Evolutionary conservation across 2,888 invertebrate species (phyloP), one percentile per base, ranked within the genome.

Genomic region (Cistogaster globosa): DNA sequence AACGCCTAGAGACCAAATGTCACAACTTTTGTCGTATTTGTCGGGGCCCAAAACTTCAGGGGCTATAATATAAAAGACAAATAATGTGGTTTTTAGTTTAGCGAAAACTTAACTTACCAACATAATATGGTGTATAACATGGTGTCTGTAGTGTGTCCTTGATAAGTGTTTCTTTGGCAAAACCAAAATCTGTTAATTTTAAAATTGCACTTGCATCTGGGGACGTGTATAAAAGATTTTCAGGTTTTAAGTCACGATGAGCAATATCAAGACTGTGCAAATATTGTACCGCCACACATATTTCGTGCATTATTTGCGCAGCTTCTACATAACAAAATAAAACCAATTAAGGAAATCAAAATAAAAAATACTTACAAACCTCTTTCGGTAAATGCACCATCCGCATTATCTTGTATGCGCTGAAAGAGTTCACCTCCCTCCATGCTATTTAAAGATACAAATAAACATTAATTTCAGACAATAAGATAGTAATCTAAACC

Each of bases 101-200:
- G 0, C 3, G 1, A 6, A 32, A 65, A 65, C 18, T 36, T 2
- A 22, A 92, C 95, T 93, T 92, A 96, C 96, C 98, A 89, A 99
- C 99, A 93, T 99, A 99, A 92, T 99, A 99, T 0, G 99, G 99
- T 12, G 99, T 99, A 90, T 99, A 99, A 91, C 99, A 99, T 0
- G 99, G 99, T 0, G 99, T 99, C 92, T 98, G 98, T 77, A 99
- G 93, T 0, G 98, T 97, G 89, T 98, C 97, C 74, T 96, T 96
- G 20, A 95, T 94, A 22, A 94, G 91, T 0, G 97, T 98, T 93
- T 98, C 98, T 92, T 99, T 99, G 16, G 99, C 99, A 93, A 99
- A 99, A 11, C 99, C 99, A 93, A 99, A 99, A 93, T 99, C 99
- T 1, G 99, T 99, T 89, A 99, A 93, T 93, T 99, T 99, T 85